These are phyloP conservation scores for Choristoneura rosaceana DNA, from an alignment of 2,888 invertebrate species.

Conservation along the genomic window DNA sequence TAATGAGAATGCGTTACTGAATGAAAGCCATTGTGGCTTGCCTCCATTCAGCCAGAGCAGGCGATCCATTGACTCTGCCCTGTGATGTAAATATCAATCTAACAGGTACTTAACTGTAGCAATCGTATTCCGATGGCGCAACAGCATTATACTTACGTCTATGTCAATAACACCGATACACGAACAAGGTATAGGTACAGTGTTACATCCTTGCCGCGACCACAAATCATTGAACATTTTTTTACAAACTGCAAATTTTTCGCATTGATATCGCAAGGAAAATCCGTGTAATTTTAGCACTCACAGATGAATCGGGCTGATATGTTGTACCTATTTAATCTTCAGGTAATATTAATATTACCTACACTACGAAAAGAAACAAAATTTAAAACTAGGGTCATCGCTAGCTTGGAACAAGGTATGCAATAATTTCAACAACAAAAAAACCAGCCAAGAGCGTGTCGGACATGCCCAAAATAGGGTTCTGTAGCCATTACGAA, in stretches of 20 bases:
- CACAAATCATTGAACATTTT: constrained; percentile 7
- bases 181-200: background rate
- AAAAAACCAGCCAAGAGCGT: too few species aligned
- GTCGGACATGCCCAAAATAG: too few species aligned
- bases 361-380: too few species aligned
- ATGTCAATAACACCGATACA: constrained; percentile 24
- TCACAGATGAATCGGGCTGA: too few species aligned
- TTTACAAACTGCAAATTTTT: background rate
- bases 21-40: constrained; percentile 25
- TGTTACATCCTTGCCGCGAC: constrained; percentile 3
- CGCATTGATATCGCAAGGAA: background rate
- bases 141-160: constrained; percentile 10
- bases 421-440: too few species aligned
- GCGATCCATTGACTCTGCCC: constrained; percentile 26
- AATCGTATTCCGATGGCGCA: constrained; percentile 28
- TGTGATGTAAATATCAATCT: constrained; percentile 29
- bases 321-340: too few species aligned
- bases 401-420: too few species aligned
- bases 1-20: constrained; percentile 30
- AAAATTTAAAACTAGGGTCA: too few species aligned
- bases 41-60: constrained; percentile 17
- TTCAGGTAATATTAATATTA: too few species aligned
- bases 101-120: constrained; percentile 24
- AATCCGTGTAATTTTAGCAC: background rate
- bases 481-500: too few species aligned